phyloP scores from a whole-genome alignment of 2,888 invertebrate species.

The Sphecodes monilicornis region DNA sequence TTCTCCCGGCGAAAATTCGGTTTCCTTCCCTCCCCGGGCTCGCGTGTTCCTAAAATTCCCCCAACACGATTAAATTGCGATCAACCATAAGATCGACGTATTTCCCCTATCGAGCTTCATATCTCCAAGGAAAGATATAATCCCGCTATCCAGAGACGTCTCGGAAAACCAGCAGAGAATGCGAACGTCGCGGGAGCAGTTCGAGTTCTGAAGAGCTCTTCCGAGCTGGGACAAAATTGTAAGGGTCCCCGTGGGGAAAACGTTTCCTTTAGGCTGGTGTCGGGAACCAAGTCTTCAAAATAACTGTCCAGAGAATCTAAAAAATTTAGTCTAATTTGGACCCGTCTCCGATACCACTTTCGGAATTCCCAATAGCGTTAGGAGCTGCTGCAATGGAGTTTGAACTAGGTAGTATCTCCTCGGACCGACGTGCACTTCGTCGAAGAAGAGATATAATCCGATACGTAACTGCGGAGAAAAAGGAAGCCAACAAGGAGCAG shows the following conservation, averaged over 20 bases:
- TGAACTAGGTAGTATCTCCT: slow-evolving; percentile 32
- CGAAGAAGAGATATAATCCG: slow-evolving; percentile 72
- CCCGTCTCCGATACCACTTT: slow-evolving; percentile 18
- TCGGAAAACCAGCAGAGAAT: neutral
- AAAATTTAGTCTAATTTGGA: slow-evolving; percentile 59
- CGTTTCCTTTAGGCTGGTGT: neutral
- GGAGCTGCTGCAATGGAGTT: slow-evolving; percentile 31
- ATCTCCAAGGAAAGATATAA: slow-evolving; percentile 27
- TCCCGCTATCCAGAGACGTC: slow-evolving; percentile 30
- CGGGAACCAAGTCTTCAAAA: neutral
- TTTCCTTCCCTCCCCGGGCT: neutral
- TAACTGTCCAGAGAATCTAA: slow-evolving; percentile 33
- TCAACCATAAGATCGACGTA: slow-evolving; percentile 38
- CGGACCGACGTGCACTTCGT: slow-evolving; percentile 63
- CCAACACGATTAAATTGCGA: slow-evolving; percentile 51
- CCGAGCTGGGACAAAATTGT: neutral
- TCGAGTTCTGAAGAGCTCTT: neutral
- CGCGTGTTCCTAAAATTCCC: slow-evolving; percentile 13
- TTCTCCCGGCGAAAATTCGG: neutral
- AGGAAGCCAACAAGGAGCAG: slow-evolving; percentile 38
- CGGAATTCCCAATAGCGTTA: slow-evolving; percentile 38
- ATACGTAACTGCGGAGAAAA: slow-evolving; percentile 65
- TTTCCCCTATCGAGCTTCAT: slow-evolving; percentile 26
- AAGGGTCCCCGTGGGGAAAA: slow-evolving; percentile 4
- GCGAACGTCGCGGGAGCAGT: neutral